phyloP scores from a whole-genome alignment of 2,797 vertebrate genomes.

The Anguilla obscura region DNA sequence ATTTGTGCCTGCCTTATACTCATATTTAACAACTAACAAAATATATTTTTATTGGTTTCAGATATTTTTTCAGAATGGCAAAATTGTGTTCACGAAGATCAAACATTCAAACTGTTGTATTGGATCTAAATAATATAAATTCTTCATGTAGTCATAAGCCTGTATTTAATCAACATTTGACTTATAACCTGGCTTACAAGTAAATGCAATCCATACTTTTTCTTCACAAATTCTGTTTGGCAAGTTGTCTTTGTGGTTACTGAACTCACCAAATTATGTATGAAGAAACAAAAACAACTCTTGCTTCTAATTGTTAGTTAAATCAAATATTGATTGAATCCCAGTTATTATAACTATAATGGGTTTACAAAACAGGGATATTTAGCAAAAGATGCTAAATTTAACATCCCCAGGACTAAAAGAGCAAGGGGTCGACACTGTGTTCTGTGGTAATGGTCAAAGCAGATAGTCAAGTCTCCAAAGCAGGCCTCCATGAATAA shows the following conservation, averaged over 20 bases:
- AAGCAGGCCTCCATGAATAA: slow-evolving; percentile 28
- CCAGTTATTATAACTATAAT: neutral
- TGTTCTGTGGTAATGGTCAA: slow-evolving; percentile 10
- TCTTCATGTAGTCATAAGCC: neutral
- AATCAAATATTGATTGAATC: neutral
- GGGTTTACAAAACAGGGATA: neutral
- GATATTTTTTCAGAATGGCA: neutral
- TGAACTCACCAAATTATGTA: neutral
- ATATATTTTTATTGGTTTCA: neutral
- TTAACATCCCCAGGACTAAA: neutral
- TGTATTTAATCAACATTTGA: too few relatives aligned
- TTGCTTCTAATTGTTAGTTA: neutral
- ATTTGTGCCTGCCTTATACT: neutral
- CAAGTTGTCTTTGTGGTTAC: neutral
- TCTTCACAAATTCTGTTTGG: too few relatives aligned
- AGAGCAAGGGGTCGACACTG: neutral
- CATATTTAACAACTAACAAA: neutral
- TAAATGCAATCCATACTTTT: too few relatives aligned
- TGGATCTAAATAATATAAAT: neutral
- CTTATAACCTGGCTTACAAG: too few relatives aligned
- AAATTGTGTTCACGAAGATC: neutral
- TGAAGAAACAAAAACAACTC: too few relatives aligned
- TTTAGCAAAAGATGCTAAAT: neutral
- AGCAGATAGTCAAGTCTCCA: slow-evolving; percentile 20
- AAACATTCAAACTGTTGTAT: neutral